These are phyloP conservation scores for Parazoanthus darwini DNA, from an alignment of 92 coral and sea anemone species.

Conservation along the genomic window DNA sequence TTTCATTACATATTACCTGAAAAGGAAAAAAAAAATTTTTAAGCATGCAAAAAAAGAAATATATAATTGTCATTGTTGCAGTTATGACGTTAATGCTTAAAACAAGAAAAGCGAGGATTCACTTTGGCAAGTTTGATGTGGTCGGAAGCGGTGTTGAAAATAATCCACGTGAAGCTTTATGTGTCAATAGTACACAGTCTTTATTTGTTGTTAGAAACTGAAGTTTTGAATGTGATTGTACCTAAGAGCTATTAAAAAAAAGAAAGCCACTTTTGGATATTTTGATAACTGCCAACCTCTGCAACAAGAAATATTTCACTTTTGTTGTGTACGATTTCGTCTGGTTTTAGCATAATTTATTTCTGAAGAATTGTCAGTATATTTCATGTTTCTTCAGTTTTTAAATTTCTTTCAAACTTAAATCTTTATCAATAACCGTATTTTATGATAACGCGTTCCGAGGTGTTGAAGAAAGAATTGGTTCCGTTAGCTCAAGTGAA, in stretches of 20 bases:
- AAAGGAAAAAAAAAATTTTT: too few species aligned
- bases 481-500: neutral
- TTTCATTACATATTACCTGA: too few species aligned
- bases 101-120: neutral
- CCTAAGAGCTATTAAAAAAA: slow-evolving; percentile 10
- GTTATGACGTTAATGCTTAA: neutral
- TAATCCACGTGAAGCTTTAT: neutral
- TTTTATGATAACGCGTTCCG: neutral
- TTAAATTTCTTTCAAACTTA: too few species aligned
- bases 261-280: neutral
- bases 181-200: slow-evolving; percentile 1
- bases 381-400: neutral
- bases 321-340: neutral
- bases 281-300: slow-evolving; percentile 6
- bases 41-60: too few species aligned
- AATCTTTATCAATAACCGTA: neutral
- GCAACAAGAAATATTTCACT: slow-evolving; percentile 4
- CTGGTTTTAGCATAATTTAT: neutral
- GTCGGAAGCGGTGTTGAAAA: slow-evolving; percentile 19
- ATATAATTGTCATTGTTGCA: neutral
- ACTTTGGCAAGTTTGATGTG: neutral
- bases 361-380: neutral
- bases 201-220: neutral
- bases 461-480: neutral
- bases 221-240: slow-evolving; percentile 18